These are phyloP conservation scores for Heliconius hortense DNA, from an alignment of 2,888 invertebrate species.

Conservation along the genomic window DNA sequence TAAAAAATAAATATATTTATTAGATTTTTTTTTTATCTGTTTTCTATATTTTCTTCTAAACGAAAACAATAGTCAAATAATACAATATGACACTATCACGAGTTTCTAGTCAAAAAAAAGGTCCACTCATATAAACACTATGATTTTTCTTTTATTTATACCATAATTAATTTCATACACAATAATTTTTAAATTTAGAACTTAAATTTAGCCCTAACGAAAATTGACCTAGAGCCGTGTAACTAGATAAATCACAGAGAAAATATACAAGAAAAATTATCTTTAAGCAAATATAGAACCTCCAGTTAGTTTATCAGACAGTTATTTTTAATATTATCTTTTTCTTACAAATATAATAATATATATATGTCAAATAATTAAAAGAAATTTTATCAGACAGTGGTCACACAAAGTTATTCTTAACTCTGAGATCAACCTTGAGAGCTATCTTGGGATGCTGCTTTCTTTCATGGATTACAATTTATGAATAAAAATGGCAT, in stretches of 20 bases:
- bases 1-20: constrained; percentile 9
- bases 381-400: background rate
- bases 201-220: constrained; percentile 25
- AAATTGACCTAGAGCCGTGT: constrained; percentile 23
- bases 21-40: constrained; percentile 9
- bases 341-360: background rate
- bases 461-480: no score
- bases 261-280: background rate
- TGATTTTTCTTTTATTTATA: constrained; percentile 19
- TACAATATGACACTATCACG: background rate
- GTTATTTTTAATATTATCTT: background rate
- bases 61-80: constrained; percentile 14
- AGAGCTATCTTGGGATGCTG: no score
- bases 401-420: background rate
- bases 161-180: constrained; percentile 16
- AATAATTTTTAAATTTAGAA: constrained; percentile 23
- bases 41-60: constrained; percentile 2
- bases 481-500: no score
- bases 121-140: constrained; percentile 20
- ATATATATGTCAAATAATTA: background rate
- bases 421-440: no score
- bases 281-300: background rate
- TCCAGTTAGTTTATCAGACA: background rate
- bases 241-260: constrained; percentile 1
- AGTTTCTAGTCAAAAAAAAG: background rate